Percentiles rank a stretch among this genome's conserved stretches.
Evolutionary conservation across 2,113 vertebrate genomes (phyloP).

Genomic region (Lasiurus borealis): DNA sequence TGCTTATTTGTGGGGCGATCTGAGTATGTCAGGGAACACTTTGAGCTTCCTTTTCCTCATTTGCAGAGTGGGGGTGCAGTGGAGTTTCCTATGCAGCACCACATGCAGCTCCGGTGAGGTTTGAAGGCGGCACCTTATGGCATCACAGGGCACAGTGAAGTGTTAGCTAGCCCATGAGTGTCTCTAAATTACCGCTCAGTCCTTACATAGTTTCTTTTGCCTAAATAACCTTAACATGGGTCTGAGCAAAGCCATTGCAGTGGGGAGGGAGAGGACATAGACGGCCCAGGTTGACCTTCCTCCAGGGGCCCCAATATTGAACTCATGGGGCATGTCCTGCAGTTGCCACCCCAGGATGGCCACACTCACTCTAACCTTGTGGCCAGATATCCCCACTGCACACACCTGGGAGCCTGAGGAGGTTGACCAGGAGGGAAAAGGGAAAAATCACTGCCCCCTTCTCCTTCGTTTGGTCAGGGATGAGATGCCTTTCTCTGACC

Average conservation of each 20-base stretch:
- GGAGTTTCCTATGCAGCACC: too few species aligned
- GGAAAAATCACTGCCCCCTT: background rate
- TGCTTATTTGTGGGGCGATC: background rate
- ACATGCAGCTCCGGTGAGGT: background rate
- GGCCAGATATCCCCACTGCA: accelerated
- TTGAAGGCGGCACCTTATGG: background rate
- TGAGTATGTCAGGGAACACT: background rate
- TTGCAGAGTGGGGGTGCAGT: background rate
- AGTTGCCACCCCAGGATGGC: background rate
- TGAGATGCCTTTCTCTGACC: slow-evolving; percentile 26
- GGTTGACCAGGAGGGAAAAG: accelerated
- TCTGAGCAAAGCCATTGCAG: background rate
- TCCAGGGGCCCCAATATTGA: background rate
- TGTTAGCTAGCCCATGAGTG: background rate
- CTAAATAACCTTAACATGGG: background rate
- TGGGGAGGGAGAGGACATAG: too few species aligned
- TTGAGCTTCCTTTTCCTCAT: background rate
- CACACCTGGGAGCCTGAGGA: background rate
- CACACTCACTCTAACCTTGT: background rate
- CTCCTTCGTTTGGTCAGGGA: background rate
- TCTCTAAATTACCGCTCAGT: background rate
- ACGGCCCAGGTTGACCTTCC: background rate
- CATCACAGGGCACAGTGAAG: background rate
- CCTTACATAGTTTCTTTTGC: background rate
- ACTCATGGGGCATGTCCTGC: background rate